Conservation (phyloP, 2,888 invertebrate species). For the Rotaria magnacalcarata region DNA sequence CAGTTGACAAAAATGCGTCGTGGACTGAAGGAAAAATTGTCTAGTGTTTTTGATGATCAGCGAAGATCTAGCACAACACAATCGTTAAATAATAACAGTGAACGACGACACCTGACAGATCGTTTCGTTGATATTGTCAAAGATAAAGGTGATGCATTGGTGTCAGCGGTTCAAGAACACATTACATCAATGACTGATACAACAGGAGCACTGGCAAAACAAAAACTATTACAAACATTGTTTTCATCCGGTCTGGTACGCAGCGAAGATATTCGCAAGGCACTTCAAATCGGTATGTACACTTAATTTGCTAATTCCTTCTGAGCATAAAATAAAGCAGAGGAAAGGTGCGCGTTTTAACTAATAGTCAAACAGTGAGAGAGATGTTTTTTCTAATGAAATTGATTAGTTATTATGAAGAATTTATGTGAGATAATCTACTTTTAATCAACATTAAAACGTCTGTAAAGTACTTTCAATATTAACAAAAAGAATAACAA, state of each 20-base stretch:
- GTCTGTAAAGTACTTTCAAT: too few species aligned
- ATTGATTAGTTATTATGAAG: too few species aligned
- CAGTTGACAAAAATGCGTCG: background rate
- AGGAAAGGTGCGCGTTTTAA: too few species aligned
- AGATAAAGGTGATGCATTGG: background rate
- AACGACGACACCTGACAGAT: background rate
- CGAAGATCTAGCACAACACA: background rate
- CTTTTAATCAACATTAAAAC: too few species aligned
- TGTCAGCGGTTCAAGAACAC: background rate
- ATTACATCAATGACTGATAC: background rate
- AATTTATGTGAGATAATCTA: too few species aligned
- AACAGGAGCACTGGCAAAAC: background rate
- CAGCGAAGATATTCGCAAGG: conserved; percentile 3
- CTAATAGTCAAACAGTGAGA: too few species aligned
- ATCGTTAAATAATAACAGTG: background rate
- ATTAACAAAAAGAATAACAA: too few species aligned
- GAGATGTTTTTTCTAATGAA: too few species aligned
- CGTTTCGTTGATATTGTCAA: background rate
- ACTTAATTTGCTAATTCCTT: background rate
- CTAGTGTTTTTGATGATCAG: background rate
- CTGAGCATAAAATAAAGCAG: too few species aligned
- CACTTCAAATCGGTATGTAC: conserved; percentile 1
- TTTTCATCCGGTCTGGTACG: background rate
- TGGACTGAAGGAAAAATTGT: background rate
- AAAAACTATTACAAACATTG: conserved; percentile 33